These are phyloP conservation scores for Miltochrista miniata DNA, from an alignment of 2,888 invertebrate species.

Conservation along the genomic window DNA sequence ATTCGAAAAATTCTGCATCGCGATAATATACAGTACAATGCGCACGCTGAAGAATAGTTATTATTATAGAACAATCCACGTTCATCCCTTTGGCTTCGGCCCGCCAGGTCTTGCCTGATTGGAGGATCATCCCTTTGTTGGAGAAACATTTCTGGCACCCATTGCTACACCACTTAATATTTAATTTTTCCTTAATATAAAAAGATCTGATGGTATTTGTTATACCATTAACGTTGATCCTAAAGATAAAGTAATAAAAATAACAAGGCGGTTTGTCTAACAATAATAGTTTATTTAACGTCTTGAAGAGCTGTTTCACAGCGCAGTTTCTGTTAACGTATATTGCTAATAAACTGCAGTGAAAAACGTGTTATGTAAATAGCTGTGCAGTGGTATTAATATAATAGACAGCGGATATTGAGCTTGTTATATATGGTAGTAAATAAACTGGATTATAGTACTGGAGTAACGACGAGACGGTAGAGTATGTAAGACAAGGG, in stretches of 20 bases:
- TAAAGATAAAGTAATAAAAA: neutral
- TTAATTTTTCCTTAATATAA: no score
- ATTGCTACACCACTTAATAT: no score
- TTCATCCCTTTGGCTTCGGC: no score
- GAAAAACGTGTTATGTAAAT: constrained; percentile 4
- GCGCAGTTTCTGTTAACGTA: neutral
- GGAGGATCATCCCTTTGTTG: no score
- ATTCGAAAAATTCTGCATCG: no score
- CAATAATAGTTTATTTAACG: neutral
- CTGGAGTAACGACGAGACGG: neutral
- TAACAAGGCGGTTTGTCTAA: neutral
- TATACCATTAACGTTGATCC: no score
- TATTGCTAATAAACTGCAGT: neutral
- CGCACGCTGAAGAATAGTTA: no score
- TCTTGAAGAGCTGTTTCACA: neutral
- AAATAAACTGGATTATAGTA: neutral
- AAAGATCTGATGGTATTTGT: no score
- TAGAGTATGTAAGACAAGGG: neutral
- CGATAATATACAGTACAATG: no score
- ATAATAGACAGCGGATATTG: neutral
- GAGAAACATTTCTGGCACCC: no score
- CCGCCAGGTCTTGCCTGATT: no score
- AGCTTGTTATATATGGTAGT: neutral
- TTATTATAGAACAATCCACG: no score
- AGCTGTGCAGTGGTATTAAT: neutral